Evolutionary conservation across 2,113 vertebrate species (phyloP).

Genomic region (Protobothrops mucrosquamatus): DNA sequence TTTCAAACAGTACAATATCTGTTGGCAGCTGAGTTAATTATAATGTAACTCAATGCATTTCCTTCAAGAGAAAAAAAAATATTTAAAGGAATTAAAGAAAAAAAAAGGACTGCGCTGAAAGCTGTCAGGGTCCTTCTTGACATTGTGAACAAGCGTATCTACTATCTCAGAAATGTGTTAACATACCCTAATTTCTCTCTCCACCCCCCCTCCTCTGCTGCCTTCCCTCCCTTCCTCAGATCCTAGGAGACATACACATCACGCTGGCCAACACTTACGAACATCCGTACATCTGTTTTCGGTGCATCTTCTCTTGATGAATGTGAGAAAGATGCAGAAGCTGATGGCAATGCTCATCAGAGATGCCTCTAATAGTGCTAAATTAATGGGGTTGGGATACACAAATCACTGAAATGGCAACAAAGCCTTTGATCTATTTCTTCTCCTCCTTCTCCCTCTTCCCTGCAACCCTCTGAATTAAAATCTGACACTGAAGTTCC

Average conservation of each 20-base stretch:
- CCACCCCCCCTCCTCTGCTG: neutral
- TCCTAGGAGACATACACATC: conserved; percentile 14
- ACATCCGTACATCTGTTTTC: conserved; percentile 5
- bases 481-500: conserved; percentile 5
- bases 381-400: neutral
- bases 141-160: conserved; percentile 65
- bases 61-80: conserved; percentile 65
- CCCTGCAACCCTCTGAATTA: conserved; percentile 25
- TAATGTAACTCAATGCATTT: conserved; percentile 79
- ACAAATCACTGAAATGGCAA: conserved; percentile 18
- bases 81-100: conserved; percentile 68
- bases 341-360: conserved; percentile 28
- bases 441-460: neutral
- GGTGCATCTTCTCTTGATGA: conserved; percentile 40
- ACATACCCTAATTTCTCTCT: conserved; percentile 5
- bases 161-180: conserved; percentile 47
- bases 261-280: neutral
- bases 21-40: conserved; percentile 94
- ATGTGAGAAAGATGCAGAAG: conserved; percentile 31
- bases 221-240: conserved; percentile 4
- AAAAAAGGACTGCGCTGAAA: conserved; percentile 76
- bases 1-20: conserved; percentile 84
- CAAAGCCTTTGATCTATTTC: neutral
- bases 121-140: conserved; percentile 81
- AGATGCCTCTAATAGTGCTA: neutral